A percentile compares a stretch with the other conserved stretches of the same genome.
Evolutionary conservation across 2,888 invertebrate species (phyloP).

Genomic region (Meganola albula): DNA sequence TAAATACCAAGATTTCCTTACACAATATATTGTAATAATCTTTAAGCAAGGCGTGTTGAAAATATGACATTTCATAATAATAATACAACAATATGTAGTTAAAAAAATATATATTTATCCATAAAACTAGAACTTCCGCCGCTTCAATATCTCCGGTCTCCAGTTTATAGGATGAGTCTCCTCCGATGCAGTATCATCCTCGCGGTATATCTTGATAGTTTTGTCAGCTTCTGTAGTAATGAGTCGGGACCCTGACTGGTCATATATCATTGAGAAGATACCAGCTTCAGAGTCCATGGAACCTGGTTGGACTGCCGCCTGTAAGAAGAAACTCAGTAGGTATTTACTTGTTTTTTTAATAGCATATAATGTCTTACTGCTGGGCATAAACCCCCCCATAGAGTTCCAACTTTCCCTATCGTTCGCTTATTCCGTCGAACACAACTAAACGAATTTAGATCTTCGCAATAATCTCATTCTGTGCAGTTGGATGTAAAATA

Average conservation of each 20-base stretch:
- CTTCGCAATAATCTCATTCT: too few species aligned
- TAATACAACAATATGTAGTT: neutral
- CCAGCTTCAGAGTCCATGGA: conserved; percentile 99
- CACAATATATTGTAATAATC: too few species aligned
- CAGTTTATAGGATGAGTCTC: conserved; percentile 98
- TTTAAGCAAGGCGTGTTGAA: too few species aligned
- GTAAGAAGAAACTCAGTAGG: conserved; percentile 42
- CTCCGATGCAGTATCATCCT: conserved; percentile 97
- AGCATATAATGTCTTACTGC: too few species aligned
- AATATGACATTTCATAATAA: neutral
- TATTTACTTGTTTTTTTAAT: too few species aligned
- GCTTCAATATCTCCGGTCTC: conserved; percentile 96
- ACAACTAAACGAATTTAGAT: too few species aligned
- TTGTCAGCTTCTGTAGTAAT: conserved; percentile 99
- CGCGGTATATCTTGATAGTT: conserved; percentile 98
- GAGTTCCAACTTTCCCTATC: too few species aligned
- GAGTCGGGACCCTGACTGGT: conserved; percentile 94
- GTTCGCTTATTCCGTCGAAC: too few species aligned
- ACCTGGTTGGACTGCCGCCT: conserved; percentile 97
- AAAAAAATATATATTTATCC: conserved; percentile 13
- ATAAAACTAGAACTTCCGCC: conserved; percentile 86
- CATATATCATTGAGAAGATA: conserved; percentile 96
- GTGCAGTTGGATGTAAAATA: too few species aligned
- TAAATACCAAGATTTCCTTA: too few species aligned
- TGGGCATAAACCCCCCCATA: too few species aligned